Conservation (phyloP, 2,888 invertebrate genomes). For the Lepeophtheirus nordmannii region DNA sequence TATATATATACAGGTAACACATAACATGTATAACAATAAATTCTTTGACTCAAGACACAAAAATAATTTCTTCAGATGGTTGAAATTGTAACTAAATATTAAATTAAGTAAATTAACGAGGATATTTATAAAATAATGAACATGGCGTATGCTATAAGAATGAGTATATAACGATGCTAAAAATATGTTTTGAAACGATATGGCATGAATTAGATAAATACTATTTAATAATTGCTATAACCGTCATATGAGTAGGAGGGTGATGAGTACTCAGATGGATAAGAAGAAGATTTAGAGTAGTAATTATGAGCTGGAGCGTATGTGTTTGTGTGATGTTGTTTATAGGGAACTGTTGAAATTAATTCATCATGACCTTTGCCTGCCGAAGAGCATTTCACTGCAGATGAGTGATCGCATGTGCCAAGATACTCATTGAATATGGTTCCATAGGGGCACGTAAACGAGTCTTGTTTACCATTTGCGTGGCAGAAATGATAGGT, state of each 20-base stretch:
- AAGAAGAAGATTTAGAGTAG: background rate
- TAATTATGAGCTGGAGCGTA: background rate
- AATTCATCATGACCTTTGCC: background rate
- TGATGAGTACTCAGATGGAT: background rate
- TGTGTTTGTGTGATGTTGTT: background rate
- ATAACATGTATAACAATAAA: no score
- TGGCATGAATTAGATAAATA: no score
- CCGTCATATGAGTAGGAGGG: background rate
- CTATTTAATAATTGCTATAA: background rate
- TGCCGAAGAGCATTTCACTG: conserved; percentile 19
- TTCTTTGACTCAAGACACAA: conserved; percentile 4
- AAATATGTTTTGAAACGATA: no score
- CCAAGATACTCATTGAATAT: conserved; percentile 25
- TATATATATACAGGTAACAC: no score
- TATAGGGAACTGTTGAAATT: background rate
- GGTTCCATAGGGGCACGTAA: conserved; percentile 25
- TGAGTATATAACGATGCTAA: no score
- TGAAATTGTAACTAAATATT: background rate
- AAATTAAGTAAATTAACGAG: background rate
- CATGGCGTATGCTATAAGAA: background rate
- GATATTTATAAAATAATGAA: background rate
- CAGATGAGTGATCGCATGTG: conserved; percentile 24
- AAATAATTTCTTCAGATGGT: background rate
- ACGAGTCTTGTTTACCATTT: conserved; percentile 25
- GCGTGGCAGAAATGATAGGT: conserved; percentile 26